Evolutionary conservation across 2,888 invertebrate species (phyloP), one percentile per base, ranked within the genome.

Genomic region (Cremastobaeus sp.): DNA sequence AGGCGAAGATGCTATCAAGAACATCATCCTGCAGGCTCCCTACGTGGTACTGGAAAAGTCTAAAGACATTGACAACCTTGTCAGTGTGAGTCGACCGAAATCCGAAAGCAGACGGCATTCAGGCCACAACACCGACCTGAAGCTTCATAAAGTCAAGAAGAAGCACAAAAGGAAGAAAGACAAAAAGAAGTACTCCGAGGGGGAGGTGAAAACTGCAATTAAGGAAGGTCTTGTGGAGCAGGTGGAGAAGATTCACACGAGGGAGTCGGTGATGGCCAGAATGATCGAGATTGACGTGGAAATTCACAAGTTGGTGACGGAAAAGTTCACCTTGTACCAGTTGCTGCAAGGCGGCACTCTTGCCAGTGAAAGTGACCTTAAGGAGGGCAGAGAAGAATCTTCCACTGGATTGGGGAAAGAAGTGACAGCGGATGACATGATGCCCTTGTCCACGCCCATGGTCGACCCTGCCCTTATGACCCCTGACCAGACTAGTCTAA

Each of bases 221-320:
- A 68, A 37, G 21, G 76, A 45, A 4, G 39, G 55, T 1, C 59
- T 66, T 11, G 72, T 81, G 5, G 32, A 70, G n/a, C 72, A 76
- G 21, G 71, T 79, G 0, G 59, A 76, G 0, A 77, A 79, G 20
- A 65, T 78, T 0, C 74, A 76, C 2, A 82, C 81, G 0, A 78
- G 73, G 34, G 85, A 81, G 54, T 88, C 88, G 52, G 83, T 90
- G 5, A 88, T 90, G 78, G 89, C 90, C 52, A 89, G 91, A 82
- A 91, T 92, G 90, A 90, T 90, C 76, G 89, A 91, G 81, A 91
- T 91, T 62, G 91, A 92, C 78, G 82, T 90, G 69, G 90, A 91
- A 80, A 90, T 91, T 77, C 90, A 91, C 77, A 88, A 88, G 32
- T 82, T 91, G 43, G 83, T 91, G 75, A 89, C 90, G 79, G 91